A percentile compares a stretch with the other conserved stretches of the same genome.
These are phyloP conservation scores for Lucilia cuprina DNA, from an alignment of 1,140 invertebrate genomes.

Conservation along the genomic window DNA sequence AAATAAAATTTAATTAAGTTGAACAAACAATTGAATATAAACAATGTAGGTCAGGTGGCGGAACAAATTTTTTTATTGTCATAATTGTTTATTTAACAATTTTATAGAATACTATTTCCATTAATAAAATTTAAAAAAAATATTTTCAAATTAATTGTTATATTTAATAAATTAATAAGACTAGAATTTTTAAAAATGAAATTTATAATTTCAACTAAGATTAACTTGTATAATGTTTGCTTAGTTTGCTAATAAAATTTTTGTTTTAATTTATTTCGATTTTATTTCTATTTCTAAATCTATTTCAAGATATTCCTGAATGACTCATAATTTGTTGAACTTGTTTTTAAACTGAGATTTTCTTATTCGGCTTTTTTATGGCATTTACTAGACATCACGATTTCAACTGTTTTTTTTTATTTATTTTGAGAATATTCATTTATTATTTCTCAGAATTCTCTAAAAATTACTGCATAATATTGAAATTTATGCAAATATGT, in stretches of 20 bases:
- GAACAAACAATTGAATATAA: neutral
- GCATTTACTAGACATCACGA: neutral
- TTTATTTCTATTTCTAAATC: neutral
- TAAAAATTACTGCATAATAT: neutral
- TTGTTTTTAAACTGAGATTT: neutral
- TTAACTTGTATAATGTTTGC: too few species aligned
- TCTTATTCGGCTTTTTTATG: neutral
- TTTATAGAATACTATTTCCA: too few species aligned
- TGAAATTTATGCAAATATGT: conserved; percentile 21
- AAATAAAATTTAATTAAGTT: neutral
- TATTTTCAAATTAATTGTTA: too few species aligned
- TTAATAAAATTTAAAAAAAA: too few species aligned
- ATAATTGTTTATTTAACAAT: too few species aligned
- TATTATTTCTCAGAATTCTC: neutral
- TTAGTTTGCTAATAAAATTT: neutral
- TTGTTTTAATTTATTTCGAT: too few species aligned
- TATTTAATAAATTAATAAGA: too few species aligned
- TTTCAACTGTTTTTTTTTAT: neutral
- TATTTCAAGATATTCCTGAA: neutral
- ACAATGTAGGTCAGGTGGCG: neutral
- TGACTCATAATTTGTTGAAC: neutral
- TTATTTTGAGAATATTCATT: neutral
- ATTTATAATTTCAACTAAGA: too few species aligned
- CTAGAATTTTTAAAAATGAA: too few species aligned
- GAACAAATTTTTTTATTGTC: neutral